Evolutionary conservation across 2,113 vertebrate species (phyloP), one percentile per base, ranked within the genome.

Genomic region (Clupea harengus): DNA sequence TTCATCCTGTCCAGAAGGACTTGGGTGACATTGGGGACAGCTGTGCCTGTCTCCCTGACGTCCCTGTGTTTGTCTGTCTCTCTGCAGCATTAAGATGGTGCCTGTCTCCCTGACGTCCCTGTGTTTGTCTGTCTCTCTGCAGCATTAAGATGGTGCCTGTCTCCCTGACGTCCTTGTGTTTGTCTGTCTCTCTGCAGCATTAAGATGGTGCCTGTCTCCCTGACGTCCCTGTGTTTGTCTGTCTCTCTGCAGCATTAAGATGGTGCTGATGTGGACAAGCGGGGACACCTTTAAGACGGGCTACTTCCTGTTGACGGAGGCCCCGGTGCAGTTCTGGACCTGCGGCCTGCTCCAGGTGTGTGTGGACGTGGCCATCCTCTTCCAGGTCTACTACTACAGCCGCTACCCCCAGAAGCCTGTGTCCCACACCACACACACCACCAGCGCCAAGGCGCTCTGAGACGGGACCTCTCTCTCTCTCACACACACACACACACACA

Each of bases 211-310:
- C 78, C 20, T 17, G 39, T 87, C 85, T 25, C 45, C 85, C 83
- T 89, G 81, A 54, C 45, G 49, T 85, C 84, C 91, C 87, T 45
- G 22, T 39, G n/a, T 54, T 44, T 72, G 25, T 45, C 50, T 64
- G 11, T 22, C 1, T 82, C 8, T 25, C 15, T 82, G 32, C 78
- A 99, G 98, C 86, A 97, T 99, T 89, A 99, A 98, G 95, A 99
- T 99, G 98, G 98, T 99, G 89, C 93, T 97, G 92, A 99, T 99
- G 98, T 99, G 98, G 98, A 97, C 96, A 0, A 99, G 97, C 0
- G 98, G 98, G 0, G 98, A 99, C 94, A 97, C 97, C 3, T 99
- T 99, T 91, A 99, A 99, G 96, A 99, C 97, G 0, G 95, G 93
- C 83, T 99, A 99, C 94, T 99, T 99, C 95, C 94, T 99, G 86